Evolutionary conservation across 2,113 vertebrate genomes (phyloP), one percentile per base, ranked within the genome.

Genomic region (Alligator mississippiensis): DNA sequence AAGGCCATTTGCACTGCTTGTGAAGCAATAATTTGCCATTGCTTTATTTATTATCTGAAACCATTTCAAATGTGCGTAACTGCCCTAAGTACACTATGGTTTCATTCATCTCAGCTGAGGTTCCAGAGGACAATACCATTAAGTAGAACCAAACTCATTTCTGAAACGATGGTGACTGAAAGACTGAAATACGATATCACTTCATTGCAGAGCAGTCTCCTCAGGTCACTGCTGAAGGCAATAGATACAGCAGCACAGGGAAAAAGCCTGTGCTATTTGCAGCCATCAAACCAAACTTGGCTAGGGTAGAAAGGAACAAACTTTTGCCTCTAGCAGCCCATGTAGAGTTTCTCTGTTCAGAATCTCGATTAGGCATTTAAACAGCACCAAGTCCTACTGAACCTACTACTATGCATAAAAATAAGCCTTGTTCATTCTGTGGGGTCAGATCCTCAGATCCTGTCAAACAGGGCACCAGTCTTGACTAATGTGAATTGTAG

Each of bases 201-300:
- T 83, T 63, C 27, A 4, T 30, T 63, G 68, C 19, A 82, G 72
- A 83, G 30, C 8, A 63, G 87, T 82, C 4, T 38, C 79, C 84
- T 80, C 82, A 76, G 85, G 93, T 87, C 93, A 77, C 66, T 87
- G 85, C 79, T 82, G 25, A 81, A 92, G 93, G 94, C 80, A 91
- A 89, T 93, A 92, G 92, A 87, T 84, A 96, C 83, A 85, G 78
- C 58, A 9, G 66, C 75, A 76, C 74, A 47, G 88, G 60, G 64
- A 81, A 89, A 59, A 78, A 79, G 68, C 14, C 75, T 79, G 70
- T 24, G 24, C 70, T 74, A 47, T 72, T 72, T 72, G n/a, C 34
- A 74, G 34, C 34, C 70, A 25, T 47, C 70, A 74, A 47, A 74
- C 22, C 34, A 74, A 47, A 74, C 12, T 24, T 47, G 47, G 47